Base-by-base conservation (phyloP, 1,140 invertebrate genomes). In the Neoseiulus cucumeris region DNA sequence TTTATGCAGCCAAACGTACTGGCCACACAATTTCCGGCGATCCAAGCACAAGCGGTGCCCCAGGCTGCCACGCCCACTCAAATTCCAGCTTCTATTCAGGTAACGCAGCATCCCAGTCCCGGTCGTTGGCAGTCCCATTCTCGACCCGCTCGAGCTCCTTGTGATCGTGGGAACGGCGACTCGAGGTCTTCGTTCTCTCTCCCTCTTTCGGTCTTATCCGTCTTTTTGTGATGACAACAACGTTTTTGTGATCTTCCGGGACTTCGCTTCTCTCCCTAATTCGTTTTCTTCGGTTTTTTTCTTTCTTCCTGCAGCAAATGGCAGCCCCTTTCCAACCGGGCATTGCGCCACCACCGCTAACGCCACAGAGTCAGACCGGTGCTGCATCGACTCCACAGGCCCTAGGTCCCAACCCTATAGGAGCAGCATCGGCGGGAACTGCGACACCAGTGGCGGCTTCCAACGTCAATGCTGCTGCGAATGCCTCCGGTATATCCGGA, bases 31-130 rank as follows among this genome's bases (percentile, higher is more conserved):
- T 59, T 59, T 33, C 51, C 51, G 14, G 25, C 51, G 22, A 59
- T 59, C 25, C 51, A 59, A 33, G 25, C 51, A 20, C 51, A 59
- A 12, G 51, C 22, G 25, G 22, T 59, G 14, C 22, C 51, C 25
- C 51, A 59, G 51, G 51, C 51, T 14, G 51, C 51, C 51, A 59
- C 51, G 33, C 51, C 51, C 51, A 59, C 51, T 25, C 51, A 59
- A 25, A 59, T 59, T 29, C 51, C 51, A 33, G 51, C 51, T 17
- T 20, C 51, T 20, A 59, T 59, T 33, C 51, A 59, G 51, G 51
- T 59, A 39, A 39, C 4, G 9, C 33, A 39, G 33, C 33, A 9
- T 6, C 33, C 9, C 33, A 9, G 33, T 6, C 4, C 33, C 33
- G 33, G 33, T 39, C 33, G 33, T 39, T 9, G 33, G 4, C 33